A percentile compares a stretch with the other conserved stretches of the same genome.
phyloP scores from a whole-genome alignment of 2,113 vertebrate genomes.

The Manacus vitellinus region DNA sequence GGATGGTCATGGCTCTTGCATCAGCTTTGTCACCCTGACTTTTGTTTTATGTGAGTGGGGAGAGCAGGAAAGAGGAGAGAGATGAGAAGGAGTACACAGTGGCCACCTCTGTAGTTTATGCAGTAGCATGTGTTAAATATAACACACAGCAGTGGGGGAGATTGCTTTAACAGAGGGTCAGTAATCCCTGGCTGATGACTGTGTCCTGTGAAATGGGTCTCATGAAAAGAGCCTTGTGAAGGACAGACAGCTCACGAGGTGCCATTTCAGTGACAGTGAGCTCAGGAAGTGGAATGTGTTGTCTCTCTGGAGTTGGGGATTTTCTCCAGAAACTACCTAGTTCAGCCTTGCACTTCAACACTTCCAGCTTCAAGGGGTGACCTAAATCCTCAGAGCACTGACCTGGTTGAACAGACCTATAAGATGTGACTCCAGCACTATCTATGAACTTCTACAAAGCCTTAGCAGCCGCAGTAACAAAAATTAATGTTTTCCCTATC shows the following conservation, averaged over 20 bases:
- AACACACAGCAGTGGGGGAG: not conserved
- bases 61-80: not conserved
- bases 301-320: not conserved
- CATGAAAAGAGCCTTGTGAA: not conserved
- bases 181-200: not conserved
- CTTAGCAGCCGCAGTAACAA: not conserved
- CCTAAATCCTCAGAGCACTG: not conserved
- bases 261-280: accelerated
- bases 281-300: not conserved
- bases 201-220: not conserved
- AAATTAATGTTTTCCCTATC: not conserved
- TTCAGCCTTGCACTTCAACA: not conserved
- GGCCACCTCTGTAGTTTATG: not conserved
- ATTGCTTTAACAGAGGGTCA: not conserved
- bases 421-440: not conserved
- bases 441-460: not conserved
- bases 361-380: not conserved
- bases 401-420: not conserved
- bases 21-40: not conserved
- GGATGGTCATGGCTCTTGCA: not conserved
- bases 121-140: not conserved
- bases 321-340: not conserved
- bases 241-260: not conserved
- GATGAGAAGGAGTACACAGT: not conserved
- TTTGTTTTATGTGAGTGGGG: not conserved